A percentile compares a stretch with the other conserved stretches of the same genome.
phyloP scores from a whole-genome alignment of 1,140 invertebrate genomes.

The Thaumatotibia leucotreta region DNA sequence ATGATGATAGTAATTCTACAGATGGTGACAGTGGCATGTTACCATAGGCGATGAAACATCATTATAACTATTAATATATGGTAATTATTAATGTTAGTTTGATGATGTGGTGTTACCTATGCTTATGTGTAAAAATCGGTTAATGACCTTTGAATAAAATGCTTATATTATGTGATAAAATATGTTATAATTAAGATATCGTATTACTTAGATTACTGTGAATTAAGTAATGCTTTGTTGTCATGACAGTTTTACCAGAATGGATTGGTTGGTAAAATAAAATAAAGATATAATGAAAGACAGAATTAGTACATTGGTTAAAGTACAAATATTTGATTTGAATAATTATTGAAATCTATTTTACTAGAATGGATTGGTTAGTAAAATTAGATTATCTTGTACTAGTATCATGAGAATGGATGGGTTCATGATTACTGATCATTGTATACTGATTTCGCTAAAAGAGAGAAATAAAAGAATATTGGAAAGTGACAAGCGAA shows the following conservation, averaged over 20 bases:
- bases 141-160: no score
- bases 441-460: background rate
- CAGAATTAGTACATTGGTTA: background rate
- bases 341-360: background rate
- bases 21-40: background rate
- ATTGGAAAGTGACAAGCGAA: background rate
- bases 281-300: background rate
- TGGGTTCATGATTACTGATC: background rate
- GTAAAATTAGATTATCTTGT: background rate
- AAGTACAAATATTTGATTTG: background rate
- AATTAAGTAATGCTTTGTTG: background rate
- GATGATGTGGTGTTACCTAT: background rate
- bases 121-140: background rate
- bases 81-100: background rate
- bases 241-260: background rate
- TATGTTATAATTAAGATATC: no score
- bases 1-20: background rate
- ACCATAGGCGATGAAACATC: background rate
- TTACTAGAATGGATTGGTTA: background rate
- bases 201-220: background rate
- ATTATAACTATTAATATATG: background rate
- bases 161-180: no score
- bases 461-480: background rate
- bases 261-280: background rate
- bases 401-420: background rate